Base-by-base conservation (phyloP, 37 sponge, comb jelly and placozoan species). In the Cladorhizidae sp. region DNA sequence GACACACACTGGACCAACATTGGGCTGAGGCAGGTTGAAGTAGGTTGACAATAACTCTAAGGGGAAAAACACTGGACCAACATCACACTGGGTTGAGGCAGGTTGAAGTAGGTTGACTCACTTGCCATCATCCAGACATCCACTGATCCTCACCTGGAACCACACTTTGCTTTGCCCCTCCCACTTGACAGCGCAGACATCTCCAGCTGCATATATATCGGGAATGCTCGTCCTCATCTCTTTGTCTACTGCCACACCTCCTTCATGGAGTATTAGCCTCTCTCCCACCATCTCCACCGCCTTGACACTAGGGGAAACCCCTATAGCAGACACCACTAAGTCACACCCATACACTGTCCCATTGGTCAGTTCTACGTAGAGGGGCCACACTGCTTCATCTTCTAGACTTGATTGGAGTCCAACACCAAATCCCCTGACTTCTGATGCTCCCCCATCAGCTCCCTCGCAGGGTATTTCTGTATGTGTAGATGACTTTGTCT, bases 201-300 rank as follows among this genome's bases (percentile, higher is more conserved):
- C 99, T 33, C 99, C 99, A 51, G 99, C 99, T 65, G 99, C 99
- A 85, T 94, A 98, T 38, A 98, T 83, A 77, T 92, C 73, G 26
- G 76, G 67, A 0, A 83, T 15, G 43, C 59, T 75, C 1, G 89
- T 98, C 52, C 91, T 83, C 99, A 98, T 96, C 67, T 92, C 86
- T 18, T 50, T 29, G 74, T 98, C 95, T 25, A 98, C 95, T n/a
- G 80, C 25, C 37, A 98, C 76, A 15, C 99, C 99, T 11, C 87
- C 88, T 67, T 91, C 96, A 1, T 41, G 45, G 22, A 32, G 7
- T 23, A 23, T 45, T 18, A 32, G 1, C 25, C 62, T 61, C 17
- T 1, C 63, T 18, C 62, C 63, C 23, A 59, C 62, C 54, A 32
- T 17, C 23, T 40, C 45, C 25, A 39, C 12, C 22, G 1, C 56